These are phyloP conservation scores for Cheirogaleus major DNA, from an alignment of 2,797 vertebrate species.

Conservation along the genomic window DNA sequence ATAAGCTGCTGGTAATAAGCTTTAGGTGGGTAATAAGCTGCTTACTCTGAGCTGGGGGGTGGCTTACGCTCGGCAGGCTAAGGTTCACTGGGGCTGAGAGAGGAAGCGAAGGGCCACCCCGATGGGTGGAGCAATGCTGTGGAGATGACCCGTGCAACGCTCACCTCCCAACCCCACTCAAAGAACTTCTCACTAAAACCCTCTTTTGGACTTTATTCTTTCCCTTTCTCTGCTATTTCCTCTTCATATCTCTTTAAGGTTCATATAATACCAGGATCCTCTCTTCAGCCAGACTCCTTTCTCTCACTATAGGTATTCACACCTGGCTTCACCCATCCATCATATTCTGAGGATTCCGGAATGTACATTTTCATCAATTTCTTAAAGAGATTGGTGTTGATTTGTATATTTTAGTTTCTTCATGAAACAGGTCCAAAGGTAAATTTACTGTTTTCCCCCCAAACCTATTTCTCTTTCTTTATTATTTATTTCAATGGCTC, in stretches of 20 bases:
- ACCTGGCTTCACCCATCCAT: neutral
- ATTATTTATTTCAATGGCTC: neutral
- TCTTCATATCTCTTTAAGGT: neutral
- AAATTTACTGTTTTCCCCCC: neutral
- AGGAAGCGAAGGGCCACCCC: neutral
- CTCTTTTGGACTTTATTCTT: neutral
- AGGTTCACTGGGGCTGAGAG: neutral
- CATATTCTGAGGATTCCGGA: neutral
- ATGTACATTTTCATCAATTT: neutral
- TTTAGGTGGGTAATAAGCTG: neutral
- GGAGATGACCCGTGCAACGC: neutral
- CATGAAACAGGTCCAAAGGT: neutral
- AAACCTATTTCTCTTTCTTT: neutral
- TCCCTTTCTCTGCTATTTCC: neutral
- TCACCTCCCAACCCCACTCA: neutral
- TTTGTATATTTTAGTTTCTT: neutral
- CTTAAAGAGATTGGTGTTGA: neutral
- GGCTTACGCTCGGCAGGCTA: neutral
- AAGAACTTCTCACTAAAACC: neutral
- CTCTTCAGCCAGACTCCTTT: neutral
- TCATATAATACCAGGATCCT: neutral
- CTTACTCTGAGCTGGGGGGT: neutral
- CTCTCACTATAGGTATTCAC: neutral
- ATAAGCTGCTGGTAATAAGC: neutral
- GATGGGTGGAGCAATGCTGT: fast-evolving